These are phyloP conservation scores for Trachops cirrhosus DNA, from an alignment of 2,797 vertebrate species.

Conservation along the genomic window DNA sequence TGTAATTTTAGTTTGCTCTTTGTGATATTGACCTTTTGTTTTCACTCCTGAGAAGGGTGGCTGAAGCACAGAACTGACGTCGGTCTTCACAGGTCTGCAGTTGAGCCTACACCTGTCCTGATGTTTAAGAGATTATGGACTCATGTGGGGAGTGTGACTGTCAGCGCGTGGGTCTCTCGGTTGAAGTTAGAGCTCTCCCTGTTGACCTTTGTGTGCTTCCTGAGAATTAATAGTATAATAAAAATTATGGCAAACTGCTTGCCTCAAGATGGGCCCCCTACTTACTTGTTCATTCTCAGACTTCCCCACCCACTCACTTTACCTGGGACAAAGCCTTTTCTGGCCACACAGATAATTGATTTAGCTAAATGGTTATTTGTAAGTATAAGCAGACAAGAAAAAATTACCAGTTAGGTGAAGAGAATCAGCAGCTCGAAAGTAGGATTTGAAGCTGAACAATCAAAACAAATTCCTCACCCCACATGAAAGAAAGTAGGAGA, in stretches of 20 bases:
- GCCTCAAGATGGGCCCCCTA: neutral
- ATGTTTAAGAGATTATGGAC: slow-evolving; percentile 35
- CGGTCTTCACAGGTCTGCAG: neutral
- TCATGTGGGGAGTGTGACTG: neutral
- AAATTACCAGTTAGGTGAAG: neutral
- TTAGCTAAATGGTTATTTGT: slow-evolving; percentile 35
- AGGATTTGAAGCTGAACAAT: neutral
- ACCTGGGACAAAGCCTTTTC: neutral
- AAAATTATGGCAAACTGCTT: neutral
- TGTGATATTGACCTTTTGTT: slow-evolving; percentile 49
- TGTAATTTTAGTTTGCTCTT: slow-evolving; percentile 56
- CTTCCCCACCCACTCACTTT: neutral
- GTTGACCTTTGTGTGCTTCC: neutral
- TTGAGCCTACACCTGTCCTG: neutral
- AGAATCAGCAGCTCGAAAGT: neutral
- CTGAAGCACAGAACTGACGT: slow-evolving; percentile 38
- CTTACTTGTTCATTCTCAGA: neutral
- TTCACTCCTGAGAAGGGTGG: neutral
- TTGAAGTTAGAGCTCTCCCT: neutral
- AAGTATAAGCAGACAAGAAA: slow-evolving; percentile 34
- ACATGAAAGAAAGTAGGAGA: neutral
- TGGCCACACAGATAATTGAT: neutral
- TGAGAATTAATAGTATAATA: neutral
- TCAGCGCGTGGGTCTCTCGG: neutral
- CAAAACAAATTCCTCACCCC: neutral